A percentile compares a stretch with the other conserved stretches of the same genome.
Conservation (phyloP, 2,797 vertebrate genomes). For the Allenopithecus nigroviridis region DNA sequence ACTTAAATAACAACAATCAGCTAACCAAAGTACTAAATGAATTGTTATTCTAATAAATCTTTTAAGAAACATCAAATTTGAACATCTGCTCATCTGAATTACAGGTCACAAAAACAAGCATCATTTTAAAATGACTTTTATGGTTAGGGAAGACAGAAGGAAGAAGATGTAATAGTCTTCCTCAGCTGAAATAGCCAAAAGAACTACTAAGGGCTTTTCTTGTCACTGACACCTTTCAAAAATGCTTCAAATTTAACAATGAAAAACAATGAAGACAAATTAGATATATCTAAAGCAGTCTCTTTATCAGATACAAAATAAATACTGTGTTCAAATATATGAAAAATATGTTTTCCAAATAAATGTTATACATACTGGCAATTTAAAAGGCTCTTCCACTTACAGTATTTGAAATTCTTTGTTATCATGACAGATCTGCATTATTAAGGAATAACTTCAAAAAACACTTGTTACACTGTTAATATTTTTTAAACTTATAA, state of each 20-base stretch:
- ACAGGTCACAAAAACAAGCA: conserved; percentile 34
- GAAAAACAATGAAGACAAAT: not conserved
- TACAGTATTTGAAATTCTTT: conserved; percentile 54
- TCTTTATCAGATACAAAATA: conserved; percentile 49
- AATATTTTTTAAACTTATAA: conserved; percentile 51
- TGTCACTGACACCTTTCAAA: conserved; percentile 32
- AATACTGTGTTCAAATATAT: not conserved
- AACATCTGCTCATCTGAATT: conserved; percentile 34
- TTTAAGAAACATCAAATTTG: conserved; percentile 33
- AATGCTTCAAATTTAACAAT: conserved; percentile 4
- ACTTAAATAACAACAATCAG: not conserved
- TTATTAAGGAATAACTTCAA: conserved; percentile 45
- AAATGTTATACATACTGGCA: conserved; percentile 11
- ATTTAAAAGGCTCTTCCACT: conserved; percentile 41
- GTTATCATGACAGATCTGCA: not conserved
- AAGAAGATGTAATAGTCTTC: not conserved
- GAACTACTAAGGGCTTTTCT: not conserved
- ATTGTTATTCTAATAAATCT: conserved; percentile 19
- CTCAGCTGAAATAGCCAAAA: conserved; percentile 25
- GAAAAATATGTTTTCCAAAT: conserved; percentile 44
- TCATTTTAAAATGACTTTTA: conserved; percentile 53
- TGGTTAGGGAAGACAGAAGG: not conserved
- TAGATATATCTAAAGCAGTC: not conserved
- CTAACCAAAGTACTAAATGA: conserved; percentile 31
- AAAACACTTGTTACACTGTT: not conserved